These are phyloP conservation scores for Cassiopea andromeda DNA, from an alignment of 30 jellyfish, hydroid and myxozoan species.

Conservation along the genomic window DNA sequence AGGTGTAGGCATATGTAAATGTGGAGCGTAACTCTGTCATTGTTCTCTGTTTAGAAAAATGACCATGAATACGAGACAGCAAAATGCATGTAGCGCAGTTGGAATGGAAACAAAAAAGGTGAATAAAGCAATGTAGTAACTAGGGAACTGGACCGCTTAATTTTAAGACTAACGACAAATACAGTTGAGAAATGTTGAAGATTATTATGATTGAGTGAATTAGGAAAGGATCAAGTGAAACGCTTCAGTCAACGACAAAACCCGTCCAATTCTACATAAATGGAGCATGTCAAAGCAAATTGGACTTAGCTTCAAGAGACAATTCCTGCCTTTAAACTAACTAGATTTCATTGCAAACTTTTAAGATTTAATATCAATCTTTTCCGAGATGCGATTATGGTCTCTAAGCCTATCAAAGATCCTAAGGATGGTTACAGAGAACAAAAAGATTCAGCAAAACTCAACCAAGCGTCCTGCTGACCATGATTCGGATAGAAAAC, in stretches of 20 bases:
- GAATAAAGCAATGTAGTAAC: slow-evolving; percentile 3
- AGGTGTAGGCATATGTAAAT: too few relatives aligned
- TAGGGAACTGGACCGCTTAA: slow-evolving; percentile 24
- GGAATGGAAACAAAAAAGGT: slow-evolving; percentile 6
- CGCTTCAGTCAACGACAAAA: slow-evolving; percentile 20
- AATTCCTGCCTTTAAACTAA: slow-evolving; percentile 53
- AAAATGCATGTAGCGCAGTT: slow-evolving; percentile 4
- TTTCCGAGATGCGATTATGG: slow-evolving; percentile 42
- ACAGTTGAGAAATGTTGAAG: slow-evolving; percentile 38
- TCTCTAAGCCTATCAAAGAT: slow-evolving; percentile 11
- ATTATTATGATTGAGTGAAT: background rate
- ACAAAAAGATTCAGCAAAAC: background rate
- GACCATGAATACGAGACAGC: background rate
- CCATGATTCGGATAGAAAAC: background rate
- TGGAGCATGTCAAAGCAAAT: slow-evolving; percentile 28
- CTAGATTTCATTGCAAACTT: slow-evolving; percentile 48
- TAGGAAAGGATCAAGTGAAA: slow-evolving; percentile 3
- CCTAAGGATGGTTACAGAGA: slow-evolving; percentile 22
- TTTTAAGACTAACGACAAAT: slow-evolving; percentile 25
- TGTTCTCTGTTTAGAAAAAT: background rate
- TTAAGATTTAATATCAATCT: slow-evolving; percentile 6
- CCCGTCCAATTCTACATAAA: slow-evolving; percentile 17
- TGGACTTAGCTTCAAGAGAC: slow-evolving; percentile 23
- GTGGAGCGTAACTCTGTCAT: background rate
- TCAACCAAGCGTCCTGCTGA: background rate